phyloP scores from a whole-genome alignment of 2,113 vertebrate genomes.

The Cettia cetti region DNA sequence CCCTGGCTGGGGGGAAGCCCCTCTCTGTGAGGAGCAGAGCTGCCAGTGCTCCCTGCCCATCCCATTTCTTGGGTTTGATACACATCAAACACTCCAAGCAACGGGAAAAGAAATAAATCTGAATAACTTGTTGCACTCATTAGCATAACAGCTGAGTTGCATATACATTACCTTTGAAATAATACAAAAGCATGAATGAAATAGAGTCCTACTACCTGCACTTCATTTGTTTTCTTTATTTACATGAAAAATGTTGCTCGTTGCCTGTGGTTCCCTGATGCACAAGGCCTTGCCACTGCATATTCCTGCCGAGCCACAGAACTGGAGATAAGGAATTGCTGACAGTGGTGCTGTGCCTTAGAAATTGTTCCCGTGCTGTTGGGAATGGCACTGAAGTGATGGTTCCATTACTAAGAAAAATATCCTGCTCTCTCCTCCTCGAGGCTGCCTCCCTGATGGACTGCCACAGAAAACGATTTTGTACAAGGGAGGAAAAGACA shows the following conservation, averaged over 20 bases:
- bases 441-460: neutral
- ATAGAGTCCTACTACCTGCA: neutral
- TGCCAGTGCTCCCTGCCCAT: neutral
- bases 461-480: neutral
- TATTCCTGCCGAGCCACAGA: neutral
- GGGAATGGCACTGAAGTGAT: neutral
- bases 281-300: neutral
- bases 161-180: neutral
- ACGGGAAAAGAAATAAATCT: neutral
- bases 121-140: neutral
- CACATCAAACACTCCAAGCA: neutral
- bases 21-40: neutral
- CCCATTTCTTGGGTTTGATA: neutral
- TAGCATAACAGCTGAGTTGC: neutral
- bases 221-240: neutral
- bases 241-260: neutral
- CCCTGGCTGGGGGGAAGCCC: neutral
- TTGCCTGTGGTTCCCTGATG: neutral
- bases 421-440: neutral
- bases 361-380: neutral
- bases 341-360: neutral
- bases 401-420: neutral
- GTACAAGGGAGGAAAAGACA: neutral
- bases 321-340: neutral
- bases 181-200: neutral